Evolutionary conservation across 2,113 vertebrate species (phyloP).

Genomic region (Vidua macroura): DNA sequence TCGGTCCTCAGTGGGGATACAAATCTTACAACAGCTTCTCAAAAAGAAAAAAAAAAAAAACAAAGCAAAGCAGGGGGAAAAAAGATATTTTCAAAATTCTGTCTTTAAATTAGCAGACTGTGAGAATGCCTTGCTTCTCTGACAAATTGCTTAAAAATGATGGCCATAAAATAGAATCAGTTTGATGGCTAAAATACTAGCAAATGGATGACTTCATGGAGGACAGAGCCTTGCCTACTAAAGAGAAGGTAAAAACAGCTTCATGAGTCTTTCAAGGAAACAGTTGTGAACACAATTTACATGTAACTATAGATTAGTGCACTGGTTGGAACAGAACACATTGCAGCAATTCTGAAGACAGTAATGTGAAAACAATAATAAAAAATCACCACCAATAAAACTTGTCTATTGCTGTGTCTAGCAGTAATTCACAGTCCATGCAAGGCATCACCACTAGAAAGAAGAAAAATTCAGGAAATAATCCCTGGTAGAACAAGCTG

Average conservation of each 20-base stretch:
- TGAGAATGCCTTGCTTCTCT: slow-evolving; percentile 54
- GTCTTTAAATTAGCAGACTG: slow-evolving; percentile 68
- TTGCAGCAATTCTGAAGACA: slow-evolving; percentile 26
- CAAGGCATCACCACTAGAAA: slow-evolving; percentile 30
- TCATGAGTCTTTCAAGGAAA: slow-evolving; percentile 62
- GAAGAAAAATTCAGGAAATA: slow-evolving; percentile 64
- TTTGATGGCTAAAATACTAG: slow-evolving; percentile 82
- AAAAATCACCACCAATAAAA: slow-evolving; percentile 27
- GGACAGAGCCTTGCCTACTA: slow-evolving; percentile 67
- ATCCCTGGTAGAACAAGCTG: slow-evolving; percentile 28
- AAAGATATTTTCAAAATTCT: slow-evolving; percentile 60
- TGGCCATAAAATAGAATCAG: slow-evolving; percentile 67
- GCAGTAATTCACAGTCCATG: slow-evolving; percentile 43
- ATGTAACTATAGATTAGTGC: not conserved
- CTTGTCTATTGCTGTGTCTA: slow-evolving; percentile 22
- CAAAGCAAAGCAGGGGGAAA: not conserved
- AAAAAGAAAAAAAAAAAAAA: not conserved
- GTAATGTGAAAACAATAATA: slow-evolving; percentile 23
- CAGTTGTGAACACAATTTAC: not conserved
- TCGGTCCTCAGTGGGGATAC: slow-evolving; percentile 74
- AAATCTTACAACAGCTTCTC: slow-evolving; percentile 66
- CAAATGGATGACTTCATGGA: slow-evolving; percentile 83
- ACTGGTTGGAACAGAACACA: not conserved
- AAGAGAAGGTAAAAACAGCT: slow-evolving; percentile 2
- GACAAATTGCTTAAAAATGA: slow-evolving; percentile 81